Evolutionary conservation across 2,888 invertebrate genomes (phyloP).

Genomic region (Stenurella melanura): DNA sequence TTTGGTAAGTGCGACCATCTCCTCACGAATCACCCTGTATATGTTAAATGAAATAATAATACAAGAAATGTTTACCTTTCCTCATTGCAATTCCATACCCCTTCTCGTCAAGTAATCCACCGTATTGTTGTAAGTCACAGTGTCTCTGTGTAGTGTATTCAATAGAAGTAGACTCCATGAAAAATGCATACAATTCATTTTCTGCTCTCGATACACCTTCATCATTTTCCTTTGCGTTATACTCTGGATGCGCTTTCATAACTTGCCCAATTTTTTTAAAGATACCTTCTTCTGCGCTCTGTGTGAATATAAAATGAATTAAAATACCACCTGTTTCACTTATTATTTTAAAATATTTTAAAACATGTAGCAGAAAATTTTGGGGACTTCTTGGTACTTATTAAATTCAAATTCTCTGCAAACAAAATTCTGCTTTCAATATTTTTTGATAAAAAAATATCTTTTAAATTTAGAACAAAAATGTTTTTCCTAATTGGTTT

Average conservation of each 20-base stretch:
- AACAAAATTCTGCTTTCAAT: no score
- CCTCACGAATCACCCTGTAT: no score
- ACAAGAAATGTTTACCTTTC: conserved; percentile 58
- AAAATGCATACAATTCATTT: conserved; percentile 62
- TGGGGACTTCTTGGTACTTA: no score
- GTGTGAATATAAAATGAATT: not conserved
- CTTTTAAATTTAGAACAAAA: no score
- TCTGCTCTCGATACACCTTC: conserved; percentile 56
- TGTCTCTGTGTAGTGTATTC: conserved; percentile 64
- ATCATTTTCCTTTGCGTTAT: conserved; percentile 55
- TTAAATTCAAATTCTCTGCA: no score
- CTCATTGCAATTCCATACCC: conserved; percentile 68
- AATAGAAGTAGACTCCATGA: conserved; percentile 66
- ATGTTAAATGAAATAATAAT: conserved; percentile 3
- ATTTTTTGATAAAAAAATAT: no score
- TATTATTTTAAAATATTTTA: no score
- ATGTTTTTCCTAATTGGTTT: no score
- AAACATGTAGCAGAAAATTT: no score
- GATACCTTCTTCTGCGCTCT: conserved; percentile 49
- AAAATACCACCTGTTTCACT: not conserved
- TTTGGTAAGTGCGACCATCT: no score
- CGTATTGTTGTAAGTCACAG: conserved; percentile 62
- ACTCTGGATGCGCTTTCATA: conserved; percentile 54
- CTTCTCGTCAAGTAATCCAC: conserved; percentile 63
- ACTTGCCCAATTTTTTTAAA: conserved; percentile 51